Conservation (phyloP, 1,140 invertebrate genomes). For the Nebria ingens region DNA sequence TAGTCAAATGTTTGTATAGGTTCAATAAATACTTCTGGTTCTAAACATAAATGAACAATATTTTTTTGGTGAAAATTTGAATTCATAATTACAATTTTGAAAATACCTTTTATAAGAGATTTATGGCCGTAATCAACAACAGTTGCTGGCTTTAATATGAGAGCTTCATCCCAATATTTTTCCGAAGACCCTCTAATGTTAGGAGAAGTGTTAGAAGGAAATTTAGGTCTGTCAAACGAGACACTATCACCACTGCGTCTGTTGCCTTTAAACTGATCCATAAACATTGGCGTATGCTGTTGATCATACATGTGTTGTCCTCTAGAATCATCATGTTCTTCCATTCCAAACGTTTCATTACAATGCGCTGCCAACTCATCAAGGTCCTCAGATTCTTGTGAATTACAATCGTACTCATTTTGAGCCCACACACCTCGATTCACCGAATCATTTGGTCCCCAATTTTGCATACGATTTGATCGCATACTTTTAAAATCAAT, state of each 20-base stretch:
- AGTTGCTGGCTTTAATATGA: slow-evolving; percentile 41
- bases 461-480: background rate
- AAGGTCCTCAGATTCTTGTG: background rate
- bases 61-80: background rate
- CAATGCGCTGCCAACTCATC: background rate
- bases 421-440: background rate
- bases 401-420: background rate
- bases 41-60: slow-evolving; percentile 28
- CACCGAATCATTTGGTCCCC: background rate
- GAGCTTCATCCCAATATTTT: slow-evolving; percentile 32
- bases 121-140: slow-evolving; percentile 65
- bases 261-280: too few relatives aligned
- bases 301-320: too few relatives aligned
- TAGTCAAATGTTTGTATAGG: slow-evolving; percentile 50
- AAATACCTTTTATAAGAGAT: slow-evolving; percentile 27
- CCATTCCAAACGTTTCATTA: background rate
- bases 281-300: too few relatives aligned
- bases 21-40: slow-evolving; percentile 39
- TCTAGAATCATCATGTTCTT: too few relatives aligned
- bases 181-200: slow-evolving; percentile 13
- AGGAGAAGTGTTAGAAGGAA: background rate
- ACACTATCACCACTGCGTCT: too few relatives aligned
- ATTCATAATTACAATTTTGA: background rate
- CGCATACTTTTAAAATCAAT: too few relatives aligned
- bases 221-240: too few relatives aligned